Evolutionary conservation across 1,140 invertebrate species (phyloP), one percentile per base, ranked within the genome.

Genomic region (Bombus haemorrhoidalis): DNA sequence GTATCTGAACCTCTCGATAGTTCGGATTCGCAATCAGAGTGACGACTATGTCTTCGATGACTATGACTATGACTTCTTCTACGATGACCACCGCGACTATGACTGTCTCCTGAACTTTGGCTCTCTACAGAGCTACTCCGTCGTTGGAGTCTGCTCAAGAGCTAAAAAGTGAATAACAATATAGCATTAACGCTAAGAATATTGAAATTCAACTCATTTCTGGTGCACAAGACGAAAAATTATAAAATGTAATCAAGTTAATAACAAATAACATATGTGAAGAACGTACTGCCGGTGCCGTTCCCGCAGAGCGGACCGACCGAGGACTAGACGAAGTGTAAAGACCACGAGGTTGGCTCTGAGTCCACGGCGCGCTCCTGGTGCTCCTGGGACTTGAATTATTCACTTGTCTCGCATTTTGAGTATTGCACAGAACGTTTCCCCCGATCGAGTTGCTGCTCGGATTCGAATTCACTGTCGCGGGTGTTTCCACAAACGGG

Each of bases 1-100:
- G 93, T 93, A 37, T 97, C 97, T 6, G 98, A 98, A 34, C 97
- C 96, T 79, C 97, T 96, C 0, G 98, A 98, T 73, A 98, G 94
- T 94, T 98, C 98, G 91, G 98, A 98, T 93, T 98, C 98, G 86
- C 98, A 98, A 93, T 98, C 98, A 3, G 98, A 98, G 88, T 97
- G 96, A 81, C 97, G 96, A 93, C 97, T 97, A 73, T 97, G 96
- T 91, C 98, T 97, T 87, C 97, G 96, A 92, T 97, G 97, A 89
- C 97, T 97, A 91, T 96, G 95, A 93, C 96, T 96, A 90, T 93
- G 94, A 92, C 95, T 95, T 84, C 95, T 91, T 85, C 95, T 93
- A 79, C 95, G 93, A 81, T 95, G 94, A 73, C 93, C 93, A 83
- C 93, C 92, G 71, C 95, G 94, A 88, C 94, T 95, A 80, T 95